phyloP scores from a whole-genome alignment of 2,888 invertebrate genomes.

The Agrilus cyanescens region DNA sequence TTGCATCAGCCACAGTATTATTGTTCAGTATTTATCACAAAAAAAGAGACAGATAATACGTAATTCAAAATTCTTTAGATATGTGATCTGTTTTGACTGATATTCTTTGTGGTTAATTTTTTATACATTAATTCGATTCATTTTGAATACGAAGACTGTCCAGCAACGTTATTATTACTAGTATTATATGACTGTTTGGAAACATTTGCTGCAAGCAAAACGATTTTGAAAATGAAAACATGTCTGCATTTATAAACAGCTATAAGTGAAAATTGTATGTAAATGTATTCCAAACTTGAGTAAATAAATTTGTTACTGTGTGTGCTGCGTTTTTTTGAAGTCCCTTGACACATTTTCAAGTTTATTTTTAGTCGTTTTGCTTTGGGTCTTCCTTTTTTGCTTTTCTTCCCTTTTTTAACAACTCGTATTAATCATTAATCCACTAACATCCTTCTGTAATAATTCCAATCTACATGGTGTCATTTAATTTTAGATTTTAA shows the following conservation, averaged over 20 bases:
- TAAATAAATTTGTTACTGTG: slow-evolving; percentile 16
- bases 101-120: not conserved
- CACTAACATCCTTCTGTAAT: too few species aligned
- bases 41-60: not conserved
- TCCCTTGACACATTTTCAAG: slow-evolving; percentile 18
- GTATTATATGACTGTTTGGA: slow-evolving; percentile 12
- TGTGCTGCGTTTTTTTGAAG: slow-evolving; percentile 23
- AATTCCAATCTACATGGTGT: too few species aligned
- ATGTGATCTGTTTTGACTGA: not conserved
- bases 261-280: slow-evolving; percentile 1
- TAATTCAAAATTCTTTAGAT: too few species aligned
- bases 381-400: slow-evolving; percentile 25
- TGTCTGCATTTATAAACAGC: too few species aligned
- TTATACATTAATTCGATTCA: not conserved
- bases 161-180: not conserved
- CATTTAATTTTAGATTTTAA: too few species aligned
- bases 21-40: not conserved
- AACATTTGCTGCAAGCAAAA: slow-evolving; percentile 10
- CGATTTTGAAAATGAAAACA: too few species aligned
- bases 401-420: slow-evolving; percentile 14
- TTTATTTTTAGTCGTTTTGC: slow-evolving; percentile 29
- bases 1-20: not conserved
- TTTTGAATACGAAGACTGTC: too few species aligned
- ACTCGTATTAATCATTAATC: too few species aligned
- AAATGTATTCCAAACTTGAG: slow-evolving; percentile 17